Conservation (phyloP, 2,797 vertebrate species). For the Chaenodraco wilsoni region DNA sequence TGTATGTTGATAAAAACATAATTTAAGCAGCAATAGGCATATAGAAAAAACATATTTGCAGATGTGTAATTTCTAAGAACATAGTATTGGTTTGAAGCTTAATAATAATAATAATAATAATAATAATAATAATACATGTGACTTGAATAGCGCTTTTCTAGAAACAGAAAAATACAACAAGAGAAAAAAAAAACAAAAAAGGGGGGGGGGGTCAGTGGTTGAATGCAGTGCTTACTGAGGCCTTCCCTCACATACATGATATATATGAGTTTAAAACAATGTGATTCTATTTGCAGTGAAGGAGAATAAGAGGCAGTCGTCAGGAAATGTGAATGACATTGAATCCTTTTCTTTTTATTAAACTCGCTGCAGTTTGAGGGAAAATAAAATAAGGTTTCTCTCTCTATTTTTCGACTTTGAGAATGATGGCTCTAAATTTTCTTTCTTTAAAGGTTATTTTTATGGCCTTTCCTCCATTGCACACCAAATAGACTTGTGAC, state of each 20-base stretch:
- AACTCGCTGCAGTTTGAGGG: background rate
- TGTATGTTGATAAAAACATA: too few relatives aligned
- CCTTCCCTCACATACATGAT: background rate
- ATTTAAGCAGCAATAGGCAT: too few relatives aligned
- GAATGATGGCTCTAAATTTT: constrained; percentile 44
- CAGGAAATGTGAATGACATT: background rate
- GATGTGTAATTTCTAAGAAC: background rate
- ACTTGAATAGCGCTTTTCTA: too few relatives aligned
- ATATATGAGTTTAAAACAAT: background rate
- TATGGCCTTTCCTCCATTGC: constrained; percentile 47
- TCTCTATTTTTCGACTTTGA: constrained; percentile 22
- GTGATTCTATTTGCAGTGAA: background rate
- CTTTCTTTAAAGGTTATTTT: constrained; percentile 61
- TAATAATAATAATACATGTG: too few relatives aligned
- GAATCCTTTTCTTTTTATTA: background rate
- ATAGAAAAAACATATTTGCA: too few relatives aligned
- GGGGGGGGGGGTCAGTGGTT: too few relatives aligned
- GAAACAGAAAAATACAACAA: too few relatives aligned
- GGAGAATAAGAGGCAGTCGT: background rate
- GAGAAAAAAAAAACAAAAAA: too few relatives aligned
- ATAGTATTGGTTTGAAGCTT: background rate
- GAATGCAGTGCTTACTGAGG: background rate
- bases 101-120: too few relatives aligned
- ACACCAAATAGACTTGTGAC: constrained; percentile 71
- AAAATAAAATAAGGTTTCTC: background rate